A percentile compares a stretch with the other conserved stretches of the same genome.
Evolutionary conservation across 2,888 invertebrate genomes (phyloP).

Genomic region (Rotaria macrura): DNA sequence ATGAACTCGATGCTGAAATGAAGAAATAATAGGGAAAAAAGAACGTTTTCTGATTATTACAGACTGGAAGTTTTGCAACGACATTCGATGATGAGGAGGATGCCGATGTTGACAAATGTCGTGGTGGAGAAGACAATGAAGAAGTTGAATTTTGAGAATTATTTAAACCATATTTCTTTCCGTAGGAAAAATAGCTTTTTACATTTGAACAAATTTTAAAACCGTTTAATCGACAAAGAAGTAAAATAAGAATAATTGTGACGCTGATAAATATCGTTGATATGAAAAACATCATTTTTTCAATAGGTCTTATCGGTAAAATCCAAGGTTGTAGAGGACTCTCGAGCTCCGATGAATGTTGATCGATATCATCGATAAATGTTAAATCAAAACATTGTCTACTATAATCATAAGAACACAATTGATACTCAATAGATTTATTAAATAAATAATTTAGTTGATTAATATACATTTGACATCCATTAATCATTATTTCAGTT

Average conservation of each 20-base stretch:
- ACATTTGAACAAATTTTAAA: neutral
- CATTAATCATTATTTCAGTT: neutral
- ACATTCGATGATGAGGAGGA: neutral
- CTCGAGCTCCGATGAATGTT: neutral
- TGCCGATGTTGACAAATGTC: neutral
- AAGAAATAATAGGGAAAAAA: neutral
- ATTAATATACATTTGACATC: neutral
- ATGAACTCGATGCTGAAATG: neutral
- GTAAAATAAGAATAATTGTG: neutral
- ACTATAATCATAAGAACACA: neutral
- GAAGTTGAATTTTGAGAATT: neutral
- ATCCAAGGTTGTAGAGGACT: neutral
- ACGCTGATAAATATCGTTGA: neutral
- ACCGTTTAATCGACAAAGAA: slow-evolving; percentile 2
- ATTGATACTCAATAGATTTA: neutral
- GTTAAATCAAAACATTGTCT: neutral
- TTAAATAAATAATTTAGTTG: neutral
- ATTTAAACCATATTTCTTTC: neutral
- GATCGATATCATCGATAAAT: neutral
- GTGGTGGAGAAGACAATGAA: too few relatives aligned
- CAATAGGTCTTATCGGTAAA: neutral
- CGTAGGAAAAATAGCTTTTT: neutral
- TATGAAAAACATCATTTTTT: neutral
- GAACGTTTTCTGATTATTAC: neutral
- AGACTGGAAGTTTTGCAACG: neutral